Base-by-base conservation (phyloP, 1,140 invertebrate species). In the Chironomus tepperi region DNA sequence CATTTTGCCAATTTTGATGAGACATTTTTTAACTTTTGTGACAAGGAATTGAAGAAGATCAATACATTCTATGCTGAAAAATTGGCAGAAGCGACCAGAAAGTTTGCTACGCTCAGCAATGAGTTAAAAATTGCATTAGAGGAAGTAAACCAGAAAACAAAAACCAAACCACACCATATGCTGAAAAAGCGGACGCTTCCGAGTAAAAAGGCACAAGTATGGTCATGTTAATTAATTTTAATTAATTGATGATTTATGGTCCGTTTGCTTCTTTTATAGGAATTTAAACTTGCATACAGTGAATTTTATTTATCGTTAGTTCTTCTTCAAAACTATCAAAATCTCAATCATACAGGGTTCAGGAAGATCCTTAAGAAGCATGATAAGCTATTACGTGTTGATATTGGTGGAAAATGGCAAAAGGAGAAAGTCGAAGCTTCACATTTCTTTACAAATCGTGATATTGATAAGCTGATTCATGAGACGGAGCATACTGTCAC, bases 321-420 rank as follows among this genome's bases (percentile, higher is more conserved):
- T 78, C 86, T 99, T 1, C 85, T 94, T 70, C 93, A 94, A 79
- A 94, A 94, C 79, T 95, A 94, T 79, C 92, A 94, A 80, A 98
- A 97, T 83, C 85, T 99, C 18, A 99, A 99, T 85, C 98, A 96
- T 79, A 99, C 98, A 15, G 98, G 98, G 0, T 99, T 99, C 85
- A 88, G 98, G 75, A 99, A 99, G 85, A 99, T 99, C 80, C 87
- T 99, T n/a, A 99, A 99, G 83, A 99, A 99, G 84, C 98, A 99
- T 83, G 98, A 99, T 84, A 99, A 99, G 88, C 93, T 98, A 84
- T 72, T 82, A 67, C 81, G 81, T 47, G 88, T 91, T 67, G 90
- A 91, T 76, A 85, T 84, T 76, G 93, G 93, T 3, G 90, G 89
- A 73, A 90, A 93, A 85, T 99, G 97, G 97, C 85, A 95, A 76